A percentile compares a stretch with the other conserved stretches of the same genome.
Conservation (phyloP, 2,797 vertebrate species). For the Manis crassicaudata region DNA sequence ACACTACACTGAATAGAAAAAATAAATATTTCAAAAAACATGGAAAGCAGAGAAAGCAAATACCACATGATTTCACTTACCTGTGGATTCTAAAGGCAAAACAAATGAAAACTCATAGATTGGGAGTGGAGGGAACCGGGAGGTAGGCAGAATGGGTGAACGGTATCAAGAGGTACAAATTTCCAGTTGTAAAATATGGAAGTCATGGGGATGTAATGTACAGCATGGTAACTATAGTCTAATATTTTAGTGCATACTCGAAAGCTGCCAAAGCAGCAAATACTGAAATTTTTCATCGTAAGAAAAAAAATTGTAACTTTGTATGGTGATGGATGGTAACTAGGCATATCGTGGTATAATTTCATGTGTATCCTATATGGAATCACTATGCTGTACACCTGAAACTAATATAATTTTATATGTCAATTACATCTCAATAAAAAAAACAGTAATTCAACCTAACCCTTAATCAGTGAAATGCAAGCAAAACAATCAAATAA, state of each 20-base stretch:
- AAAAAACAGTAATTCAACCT: background rate
- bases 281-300: background rate
- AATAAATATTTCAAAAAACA: background rate
- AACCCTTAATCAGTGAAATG: background rate
- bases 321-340: background rate
- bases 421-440: background rate
- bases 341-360: background rate
- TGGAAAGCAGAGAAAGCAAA: background rate
- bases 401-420: background rate
- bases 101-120: background rate
- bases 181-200: background rate
- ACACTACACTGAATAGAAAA: background rate
- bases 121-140: accelerated
- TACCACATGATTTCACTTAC: background rate
- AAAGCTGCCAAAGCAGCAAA: background rate
- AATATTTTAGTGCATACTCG: background rate
- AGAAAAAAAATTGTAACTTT: background rate
- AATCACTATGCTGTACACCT: background rate
- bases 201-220: background rate
- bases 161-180: background rate
- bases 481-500: slow-evolving; percentile 6
- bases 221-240: background rate
- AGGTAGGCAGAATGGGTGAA: background rate
- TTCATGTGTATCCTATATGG: background rate
- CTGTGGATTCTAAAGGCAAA: background rate